Conservation (phyloP, 1,140 invertebrate species). For the Drosophila paulistorum region DNA sequence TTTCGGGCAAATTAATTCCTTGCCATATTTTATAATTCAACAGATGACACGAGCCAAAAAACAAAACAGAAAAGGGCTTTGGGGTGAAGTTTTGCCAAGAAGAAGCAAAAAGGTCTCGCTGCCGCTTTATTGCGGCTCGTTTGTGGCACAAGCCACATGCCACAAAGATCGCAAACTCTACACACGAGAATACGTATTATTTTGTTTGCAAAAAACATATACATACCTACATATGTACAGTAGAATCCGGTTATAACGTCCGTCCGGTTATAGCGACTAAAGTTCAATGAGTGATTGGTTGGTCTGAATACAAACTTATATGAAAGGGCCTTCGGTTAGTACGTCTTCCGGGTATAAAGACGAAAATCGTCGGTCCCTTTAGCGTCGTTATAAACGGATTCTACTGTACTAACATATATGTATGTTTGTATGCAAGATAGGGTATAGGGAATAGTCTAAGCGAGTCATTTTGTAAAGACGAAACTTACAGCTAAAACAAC, state of each 20-base stretch:
- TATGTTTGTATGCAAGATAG: not conserved
- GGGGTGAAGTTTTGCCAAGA: slow-evolving; percentile 36
- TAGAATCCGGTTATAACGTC: no score
- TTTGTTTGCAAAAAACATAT: not conserved
- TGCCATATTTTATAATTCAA: slow-evolving; percentile 82
- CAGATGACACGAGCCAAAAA: slow-evolving; percentile 79
- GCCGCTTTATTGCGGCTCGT: slow-evolving; percentile 57
- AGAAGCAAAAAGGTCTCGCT: slow-evolving; percentile 42
- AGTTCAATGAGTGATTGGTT: no score
- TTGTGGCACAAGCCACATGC: slow-evolving; percentile 75
- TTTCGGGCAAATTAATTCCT: slow-evolving; percentile 74
- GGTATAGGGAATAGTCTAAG: not conserved
- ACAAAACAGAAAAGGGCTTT: slow-evolving; percentile 20
- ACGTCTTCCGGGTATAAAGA: no score
- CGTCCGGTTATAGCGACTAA: no score
- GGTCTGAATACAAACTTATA: no score
- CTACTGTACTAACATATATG: no score
- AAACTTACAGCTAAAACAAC: no score
- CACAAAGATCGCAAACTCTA: slow-evolving; percentile 28
- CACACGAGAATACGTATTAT: slow-evolving; percentile 8
- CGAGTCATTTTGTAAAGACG: no score
- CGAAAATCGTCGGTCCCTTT: no score
- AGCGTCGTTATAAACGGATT: no score
- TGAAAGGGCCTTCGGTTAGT: no score
- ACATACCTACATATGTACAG: no score